Conservation (phyloP, 2,888 invertebrate genomes). For the Ormia ochracea region DNA sequence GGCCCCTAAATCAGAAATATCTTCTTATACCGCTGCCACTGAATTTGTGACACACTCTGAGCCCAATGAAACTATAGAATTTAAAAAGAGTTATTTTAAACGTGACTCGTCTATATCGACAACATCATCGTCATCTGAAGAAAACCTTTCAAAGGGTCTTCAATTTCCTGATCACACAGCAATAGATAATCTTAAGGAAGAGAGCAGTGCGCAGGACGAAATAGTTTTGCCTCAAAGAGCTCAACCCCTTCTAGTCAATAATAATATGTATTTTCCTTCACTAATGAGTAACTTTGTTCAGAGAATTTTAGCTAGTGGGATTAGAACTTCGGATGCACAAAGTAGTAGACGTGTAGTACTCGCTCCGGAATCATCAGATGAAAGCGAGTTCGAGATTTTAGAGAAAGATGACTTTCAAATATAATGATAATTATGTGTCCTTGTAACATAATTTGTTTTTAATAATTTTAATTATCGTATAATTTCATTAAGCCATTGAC, state of each 20-base stretch:
- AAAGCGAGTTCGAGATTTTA: constrained; percentile 76
- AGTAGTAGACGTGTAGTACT: constrained; percentile 65
- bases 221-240: constrained; percentile 64
- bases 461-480: too few relatives aligned
- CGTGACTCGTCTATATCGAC: constrained; percentile 74
- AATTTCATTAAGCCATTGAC: too few relatives aligned
- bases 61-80: constrained; percentile 63
- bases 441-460: too few relatives aligned
- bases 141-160: constrained; percentile 75
- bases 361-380: constrained; percentile 72
- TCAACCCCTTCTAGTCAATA: constrained; percentile 66
- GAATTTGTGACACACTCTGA: constrained; percentile 40
- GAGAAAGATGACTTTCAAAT: constrained; percentile 74
- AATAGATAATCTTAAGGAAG: constrained; percentile 65
- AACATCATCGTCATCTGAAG: constrained; percentile 75
- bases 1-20: constrained; percentile 25
- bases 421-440: too few relatives aligned
- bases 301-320: constrained; percentile 63
- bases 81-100: constrained; percentile 75
- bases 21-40: constrained; percentile 1
- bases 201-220: constrained; percentile 60
- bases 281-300: constrained; percentile 71
- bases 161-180: constrained; percentile 71
- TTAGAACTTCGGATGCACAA: neutral
- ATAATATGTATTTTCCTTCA: constrained; percentile 68